Percentiles rank a stretch among this genome's conserved stretches.
Conservation (phyloP, 2,797 vertebrate genomes). For the Phyllotis vaccarum region DNA sequence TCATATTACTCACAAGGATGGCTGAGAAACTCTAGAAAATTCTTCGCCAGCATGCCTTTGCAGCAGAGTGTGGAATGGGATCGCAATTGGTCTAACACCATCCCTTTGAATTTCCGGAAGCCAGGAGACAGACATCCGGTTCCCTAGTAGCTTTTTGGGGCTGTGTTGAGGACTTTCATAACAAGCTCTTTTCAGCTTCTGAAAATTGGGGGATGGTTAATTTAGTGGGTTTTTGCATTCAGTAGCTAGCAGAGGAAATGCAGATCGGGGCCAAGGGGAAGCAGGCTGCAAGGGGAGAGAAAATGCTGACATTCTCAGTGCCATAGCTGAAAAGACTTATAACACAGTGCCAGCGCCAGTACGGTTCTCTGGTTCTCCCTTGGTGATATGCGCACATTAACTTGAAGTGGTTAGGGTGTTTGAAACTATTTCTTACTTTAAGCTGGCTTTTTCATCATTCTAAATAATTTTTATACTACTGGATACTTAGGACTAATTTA, state of each 20-base stretch:
- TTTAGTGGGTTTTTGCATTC: neutral
- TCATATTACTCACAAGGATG: neutral
- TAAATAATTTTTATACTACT: neutral
- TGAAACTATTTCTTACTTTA: slow-evolving; percentile 37
- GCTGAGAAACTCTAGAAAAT: neutral
- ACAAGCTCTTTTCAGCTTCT: slow-evolving; percentile 33
- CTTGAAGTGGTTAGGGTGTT: neutral
- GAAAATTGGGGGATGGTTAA: neutral
- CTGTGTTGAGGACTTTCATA: neutral
- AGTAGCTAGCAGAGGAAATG: slow-evolving; percentile 12
- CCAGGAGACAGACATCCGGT: neutral
- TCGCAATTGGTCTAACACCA: neutral
- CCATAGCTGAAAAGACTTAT: accelerated
- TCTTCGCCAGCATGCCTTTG: neutral
- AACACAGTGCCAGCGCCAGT: neutral
- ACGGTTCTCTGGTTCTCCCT: neutral
- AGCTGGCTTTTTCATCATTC: neutral
- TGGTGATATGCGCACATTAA: neutral
- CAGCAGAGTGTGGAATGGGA: neutral
- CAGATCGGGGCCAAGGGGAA: neutral
- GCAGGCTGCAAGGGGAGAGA: neutral
- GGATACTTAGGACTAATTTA: neutral
- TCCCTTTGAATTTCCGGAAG: slow-evolving; percentile 10
- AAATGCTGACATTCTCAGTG: neutral
- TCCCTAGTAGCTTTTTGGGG: slow-evolving; percentile 1